These are phyloP conservation scores for Tipula vernalis DNA, from an alignment of 2,888 invertebrate species.

Conservation along the genomic window DNA sequence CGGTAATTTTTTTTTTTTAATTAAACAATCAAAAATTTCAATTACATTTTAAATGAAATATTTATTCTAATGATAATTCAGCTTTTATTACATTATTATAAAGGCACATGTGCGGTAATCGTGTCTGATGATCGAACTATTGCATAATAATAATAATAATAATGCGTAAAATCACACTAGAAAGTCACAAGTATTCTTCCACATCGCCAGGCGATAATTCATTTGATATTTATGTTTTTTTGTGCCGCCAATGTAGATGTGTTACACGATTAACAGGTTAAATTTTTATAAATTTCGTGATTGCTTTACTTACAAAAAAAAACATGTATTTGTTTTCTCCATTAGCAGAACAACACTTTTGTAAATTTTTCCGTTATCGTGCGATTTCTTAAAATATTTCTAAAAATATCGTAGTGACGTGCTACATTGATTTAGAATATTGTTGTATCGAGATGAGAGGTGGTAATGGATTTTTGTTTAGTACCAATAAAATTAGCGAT, in stretches of 20 bases:
- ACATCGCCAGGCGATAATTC: not conserved
- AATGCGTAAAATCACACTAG: not conserved
- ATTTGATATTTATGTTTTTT: not conserved
- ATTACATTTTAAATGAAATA: not conserved
- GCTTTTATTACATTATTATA: too few species aligned
- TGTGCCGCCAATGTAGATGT: not conserved
- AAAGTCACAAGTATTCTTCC: not conserved
- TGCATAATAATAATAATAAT: not conserved
- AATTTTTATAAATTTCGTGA: not conserved
- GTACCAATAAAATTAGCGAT: not conserved
- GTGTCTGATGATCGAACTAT: not conserved
- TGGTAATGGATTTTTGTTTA: not conserved
- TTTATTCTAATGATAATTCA: too few species aligned
- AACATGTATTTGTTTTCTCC: not conserved
- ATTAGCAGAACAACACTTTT: not conserved
- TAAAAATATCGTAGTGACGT: not conserved
- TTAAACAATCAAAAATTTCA: too few species aligned
- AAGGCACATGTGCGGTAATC: too few species aligned
- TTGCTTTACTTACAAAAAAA: not conserved
- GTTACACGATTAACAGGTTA: not conserved
- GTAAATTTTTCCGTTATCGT: not conserved
- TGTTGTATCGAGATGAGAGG: not conserved
- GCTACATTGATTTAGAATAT: not conserved
- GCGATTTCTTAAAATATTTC: not conserved
- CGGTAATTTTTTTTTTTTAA: not conserved